A percentile compares a stretch with the other conserved stretches of the same genome.
Evolutionary conservation across 2,797 vertebrate species (phyloP).

Genomic region (Melanotaenia trifasciata): DNA sequence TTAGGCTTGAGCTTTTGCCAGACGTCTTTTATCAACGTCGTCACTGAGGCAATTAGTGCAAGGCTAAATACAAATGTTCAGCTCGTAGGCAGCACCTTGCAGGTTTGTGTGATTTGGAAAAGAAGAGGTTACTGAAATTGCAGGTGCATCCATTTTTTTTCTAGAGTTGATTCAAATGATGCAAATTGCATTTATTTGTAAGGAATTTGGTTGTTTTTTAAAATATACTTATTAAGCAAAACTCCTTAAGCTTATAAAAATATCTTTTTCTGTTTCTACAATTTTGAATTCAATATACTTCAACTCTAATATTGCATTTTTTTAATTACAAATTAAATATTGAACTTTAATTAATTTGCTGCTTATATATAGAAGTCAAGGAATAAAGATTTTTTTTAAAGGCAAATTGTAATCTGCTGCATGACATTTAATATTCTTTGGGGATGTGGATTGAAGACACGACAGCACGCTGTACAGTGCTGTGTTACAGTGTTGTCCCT

Average conservation of each 20-base stretch:
- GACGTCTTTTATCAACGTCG: conserved; percentile 70
- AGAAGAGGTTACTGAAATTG: neutral
- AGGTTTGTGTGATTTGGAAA: conserved; percentile 14
- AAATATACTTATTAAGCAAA: too few relatives aligned
- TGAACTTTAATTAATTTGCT: neutral
- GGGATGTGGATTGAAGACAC: conserved; percentile 68
- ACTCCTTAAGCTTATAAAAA: too few relatives aligned
- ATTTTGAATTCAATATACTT: neutral
- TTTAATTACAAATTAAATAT: neutral
- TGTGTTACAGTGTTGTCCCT: conserved; percentile 75
- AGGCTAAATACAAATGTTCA: conserved; percentile 55
- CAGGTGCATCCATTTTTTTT: neutral
- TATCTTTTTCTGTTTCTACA: too few relatives aligned
- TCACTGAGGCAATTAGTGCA: conserved; percentile 61
- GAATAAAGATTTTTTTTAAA: conserved; percentile 36
- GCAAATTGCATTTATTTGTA: too few relatives aligned
- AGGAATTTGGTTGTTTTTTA: too few relatives aligned
- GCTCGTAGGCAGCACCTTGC: conserved; percentile 26
- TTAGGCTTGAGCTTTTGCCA: conserved; percentile 67
- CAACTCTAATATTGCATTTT: neutral
- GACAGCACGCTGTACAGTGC: conserved; percentile 70
- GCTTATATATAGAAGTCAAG: conserved; percentile 22
- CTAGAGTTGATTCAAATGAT: too few relatives aligned
- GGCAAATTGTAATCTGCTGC: conserved; percentile 68
- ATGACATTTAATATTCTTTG: conserved; percentile 78